Evolutionary conservation across 2,888 invertebrate species (phyloP), one percentile per base, ranked within the genome.

Genomic region (Agonopterix subpropinquella): DNA sequence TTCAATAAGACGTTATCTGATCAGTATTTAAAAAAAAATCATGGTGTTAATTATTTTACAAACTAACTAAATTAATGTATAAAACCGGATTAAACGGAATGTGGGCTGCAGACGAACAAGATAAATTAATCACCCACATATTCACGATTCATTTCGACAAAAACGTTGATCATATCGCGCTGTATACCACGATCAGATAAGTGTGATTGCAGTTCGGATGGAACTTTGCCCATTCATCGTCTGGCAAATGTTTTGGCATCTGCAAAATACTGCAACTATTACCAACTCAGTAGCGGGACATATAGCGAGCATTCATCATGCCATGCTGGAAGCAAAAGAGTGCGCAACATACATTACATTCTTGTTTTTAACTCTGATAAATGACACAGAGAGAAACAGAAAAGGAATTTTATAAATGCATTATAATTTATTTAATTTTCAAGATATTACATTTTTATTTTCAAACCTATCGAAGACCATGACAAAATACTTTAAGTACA

Each of bases 191-290:
- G 36, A 44, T 44, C 11, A 35, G 44, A 44, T 35, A 44, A 44
- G 36, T 55, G 44, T 57, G 57, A 57, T 59, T 59, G 61, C 52
- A 53, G 56, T 58, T 57, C 55, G 53, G 57, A 58, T 61, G 53
- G 45, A 63, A 66, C 57, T 64, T 63, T 43, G 42, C 49, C 51
- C 58, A 59, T 64, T 62, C 61, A 59, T 63, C 53, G 56, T 56
- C 50, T 54, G 56, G 51, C 36, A 39, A 28, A 18, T 36, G 36
- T 45, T 43, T 36, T 9, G 7, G 43, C 49, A 58, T 63, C 61
- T 62, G 60, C 53, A 61, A 63, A 68, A 64, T 60, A 57, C 54
- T 60, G 56, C 54, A 58, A 57, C 62, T 55, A 63, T 62, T 60
- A 61, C 49, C 49, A 53, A 47, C 51, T 54, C 37, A n/a, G 50